Evolutionary conservation across 2,797 vertebrate species (phyloP).

Genomic region (Smutsia gigantea): DNA sequence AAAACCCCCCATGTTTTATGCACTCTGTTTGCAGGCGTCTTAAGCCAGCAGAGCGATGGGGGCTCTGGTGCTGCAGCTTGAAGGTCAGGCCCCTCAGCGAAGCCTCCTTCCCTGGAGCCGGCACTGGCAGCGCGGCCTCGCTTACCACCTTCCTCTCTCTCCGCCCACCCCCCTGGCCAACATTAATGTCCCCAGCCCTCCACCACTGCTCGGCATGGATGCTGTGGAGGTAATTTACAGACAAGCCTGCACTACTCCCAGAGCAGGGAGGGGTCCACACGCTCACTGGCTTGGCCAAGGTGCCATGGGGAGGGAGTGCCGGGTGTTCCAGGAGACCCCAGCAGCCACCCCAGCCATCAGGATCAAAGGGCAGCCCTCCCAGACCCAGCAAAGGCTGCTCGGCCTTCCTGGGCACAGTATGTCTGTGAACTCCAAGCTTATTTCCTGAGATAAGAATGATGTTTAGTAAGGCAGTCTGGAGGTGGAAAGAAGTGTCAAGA

Average conservation of each 20-base stretch:
- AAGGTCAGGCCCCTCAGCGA: neutral
- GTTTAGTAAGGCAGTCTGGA: constrained; percentile 22
- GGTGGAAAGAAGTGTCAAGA: constrained; percentile 15
- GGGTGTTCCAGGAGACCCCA: neutral
- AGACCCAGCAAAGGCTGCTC: neutral
- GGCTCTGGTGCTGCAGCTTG: neutral
- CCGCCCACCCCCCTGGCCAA: neutral
- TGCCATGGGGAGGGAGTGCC: neutral
- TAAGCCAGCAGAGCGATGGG: neutral
- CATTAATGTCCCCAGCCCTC: neutral
- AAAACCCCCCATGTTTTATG: neutral
- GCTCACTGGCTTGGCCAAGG: neutral
- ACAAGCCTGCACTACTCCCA: neutral
- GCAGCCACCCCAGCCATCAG: neutral
- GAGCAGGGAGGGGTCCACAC: neutral
- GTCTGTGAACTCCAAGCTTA: constrained; percentile 37
- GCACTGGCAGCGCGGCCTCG: neutral
- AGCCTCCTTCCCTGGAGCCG: neutral
- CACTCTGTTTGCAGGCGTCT: neutral
- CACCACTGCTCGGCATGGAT: neutral
- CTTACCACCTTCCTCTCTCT: neutral
- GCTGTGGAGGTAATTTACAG: neutral
- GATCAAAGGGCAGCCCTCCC: neutral
- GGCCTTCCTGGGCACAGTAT: neutral
- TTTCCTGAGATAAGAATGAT: constrained; percentile 65